Evolutionary conservation across 2,113 vertebrate species (phyloP).

Genomic region (Coptodon rendalli): DNA sequence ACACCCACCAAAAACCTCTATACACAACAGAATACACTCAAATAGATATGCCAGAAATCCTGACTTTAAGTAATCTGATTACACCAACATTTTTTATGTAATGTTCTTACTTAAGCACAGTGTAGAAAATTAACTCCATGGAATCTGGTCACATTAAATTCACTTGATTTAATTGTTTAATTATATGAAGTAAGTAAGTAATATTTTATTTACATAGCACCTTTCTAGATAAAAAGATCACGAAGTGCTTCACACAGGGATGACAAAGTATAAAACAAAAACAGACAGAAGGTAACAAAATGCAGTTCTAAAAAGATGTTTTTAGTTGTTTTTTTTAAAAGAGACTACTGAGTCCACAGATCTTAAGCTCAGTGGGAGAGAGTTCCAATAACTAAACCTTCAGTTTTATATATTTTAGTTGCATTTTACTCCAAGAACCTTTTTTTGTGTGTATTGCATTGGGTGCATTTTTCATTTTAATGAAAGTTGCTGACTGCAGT

Average conservation of each 20-base stretch:
- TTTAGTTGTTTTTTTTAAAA: neutral
- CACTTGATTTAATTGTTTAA: neutral
- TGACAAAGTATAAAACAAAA: neutral
- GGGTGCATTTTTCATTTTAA: neutral
- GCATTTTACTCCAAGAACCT: neutral
- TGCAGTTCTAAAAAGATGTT: neutral
- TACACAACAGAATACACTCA: neutral
- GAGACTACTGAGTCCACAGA: neutral
- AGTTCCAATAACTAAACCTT: neutral
- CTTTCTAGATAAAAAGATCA: neutral
- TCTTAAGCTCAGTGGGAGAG: fast-evolving
- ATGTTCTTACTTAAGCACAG: neutral
- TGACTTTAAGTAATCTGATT: neutral
- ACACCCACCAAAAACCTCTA: neutral
- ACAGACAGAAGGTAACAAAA: neutral
- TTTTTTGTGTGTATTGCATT: neutral
- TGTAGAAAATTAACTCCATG: neutral
- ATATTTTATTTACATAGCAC: neutral
- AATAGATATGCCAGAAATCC: neutral
- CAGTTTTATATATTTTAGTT: neutral
- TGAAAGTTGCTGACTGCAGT: neutral
- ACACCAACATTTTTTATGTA: neutral
- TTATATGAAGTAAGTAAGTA: neutral
- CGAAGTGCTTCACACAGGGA: neutral
- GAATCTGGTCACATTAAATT: neutral